Base-by-base conservation (phyloP, 2,797 vertebrate genomes). In the Gymnoscopelus braueri region DNA sequence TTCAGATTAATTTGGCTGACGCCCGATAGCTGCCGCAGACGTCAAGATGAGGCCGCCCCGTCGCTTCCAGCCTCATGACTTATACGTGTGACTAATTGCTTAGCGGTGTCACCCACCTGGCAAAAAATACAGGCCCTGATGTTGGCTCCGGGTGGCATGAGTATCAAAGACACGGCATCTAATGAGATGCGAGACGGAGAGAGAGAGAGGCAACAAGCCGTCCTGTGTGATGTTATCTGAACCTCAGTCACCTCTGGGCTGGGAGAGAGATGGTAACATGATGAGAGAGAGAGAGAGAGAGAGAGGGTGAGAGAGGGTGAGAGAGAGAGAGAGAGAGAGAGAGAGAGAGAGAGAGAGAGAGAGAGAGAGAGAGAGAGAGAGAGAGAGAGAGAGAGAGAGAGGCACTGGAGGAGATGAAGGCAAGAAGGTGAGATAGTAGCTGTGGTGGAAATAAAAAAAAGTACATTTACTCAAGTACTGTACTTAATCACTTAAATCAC, bases 221-320 rank as follows among this genome's bases (percentile, higher is more conserved):
- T 90, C 84, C 86, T 75, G 72, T 87, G 69, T 69, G 85, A 90
- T 88, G 90, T 82, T 72, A 85, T 91, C 86, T 83, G 86, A 85
- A 89, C 87, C 87, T 87, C 90, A 29, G 26, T 29, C 26, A 91
- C 89, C 87, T 88, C 85, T 72, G 54, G 77, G 75, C 83, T 79
- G 82, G 83, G 86, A 79, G 26, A 79, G 26, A 87, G 79, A 85
- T 71, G 2, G 26, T 4, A 29, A 29, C 26, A 29, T 29, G 26
- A 68, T 83, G 13, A 47, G 47, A 7, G 4, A 26, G 26, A 26
- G 26, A 26, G 26, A 26, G 26, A 26, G 26, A 26, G 26, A 26
- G 26, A 26, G 26, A 26, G 26, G 3, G 26, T 2, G 26, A 26
- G 26, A 26, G 26, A 26, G 26, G 3, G 26, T 2, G 26, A 29